phyloP scores from a whole-genome alignment of 2,797 vertebrate species.

The Poliocrania exsul region DNA sequence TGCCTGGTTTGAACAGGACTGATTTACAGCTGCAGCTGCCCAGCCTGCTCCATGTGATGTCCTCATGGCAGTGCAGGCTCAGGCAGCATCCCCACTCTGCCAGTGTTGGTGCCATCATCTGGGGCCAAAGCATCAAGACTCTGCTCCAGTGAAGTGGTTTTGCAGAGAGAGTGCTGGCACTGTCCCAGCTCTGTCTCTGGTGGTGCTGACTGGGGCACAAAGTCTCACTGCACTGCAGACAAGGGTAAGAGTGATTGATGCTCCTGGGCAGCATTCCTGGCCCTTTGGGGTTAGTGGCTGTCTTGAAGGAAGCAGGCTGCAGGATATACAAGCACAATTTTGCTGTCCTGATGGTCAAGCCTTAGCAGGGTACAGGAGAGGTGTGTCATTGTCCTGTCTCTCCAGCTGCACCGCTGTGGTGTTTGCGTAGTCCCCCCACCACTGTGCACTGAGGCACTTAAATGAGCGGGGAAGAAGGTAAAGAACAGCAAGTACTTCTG shows the following conservation, averaged over 20 bases:
- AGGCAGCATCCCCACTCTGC: background rate
- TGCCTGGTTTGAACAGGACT: background rate
- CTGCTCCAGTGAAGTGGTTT: background rate
- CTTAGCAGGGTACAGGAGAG: background rate
- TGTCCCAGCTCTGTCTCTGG: background rate
- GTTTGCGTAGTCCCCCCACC: background rate
- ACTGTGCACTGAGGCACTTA: background rate
- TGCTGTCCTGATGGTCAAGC: background rate
- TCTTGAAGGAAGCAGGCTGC: background rate
- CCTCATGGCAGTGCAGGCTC: background rate
- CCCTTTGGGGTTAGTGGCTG: background rate
- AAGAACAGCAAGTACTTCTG: background rate
- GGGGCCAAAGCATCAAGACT: background rate
- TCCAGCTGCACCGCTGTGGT: background rate
- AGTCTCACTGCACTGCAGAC: background rate
- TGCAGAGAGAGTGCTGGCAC: background rate
- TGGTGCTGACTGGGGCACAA: rapidly evolving
- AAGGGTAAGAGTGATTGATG: rapidly evolving
- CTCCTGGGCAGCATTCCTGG: background rate
- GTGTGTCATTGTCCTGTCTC: background rate
- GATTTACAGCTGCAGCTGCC: background rate
- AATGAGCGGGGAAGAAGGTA: background rate
- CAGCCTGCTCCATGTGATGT: rapidly evolving
- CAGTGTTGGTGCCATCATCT: rapidly evolving
- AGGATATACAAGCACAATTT: background rate